Evolutionary conservation across 2,113 vertebrate species (phyloP), one percentile per base, ranked within the genome.

Genomic region (Oenanthe melanoleuca): DNA sequence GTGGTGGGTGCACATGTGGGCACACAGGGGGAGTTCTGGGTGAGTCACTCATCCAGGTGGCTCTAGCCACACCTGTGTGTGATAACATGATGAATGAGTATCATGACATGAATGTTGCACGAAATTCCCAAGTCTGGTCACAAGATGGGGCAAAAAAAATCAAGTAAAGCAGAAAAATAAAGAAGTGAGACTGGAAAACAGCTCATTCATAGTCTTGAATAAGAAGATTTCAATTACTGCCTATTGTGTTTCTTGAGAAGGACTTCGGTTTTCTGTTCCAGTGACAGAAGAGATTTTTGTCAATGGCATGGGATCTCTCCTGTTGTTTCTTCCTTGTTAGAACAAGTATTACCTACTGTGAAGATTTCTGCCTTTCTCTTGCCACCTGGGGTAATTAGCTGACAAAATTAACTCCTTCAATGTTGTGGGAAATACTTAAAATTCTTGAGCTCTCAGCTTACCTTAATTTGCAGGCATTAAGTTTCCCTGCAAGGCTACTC

Each of bases 21-120:
- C 29, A 29, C 6, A 16, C n/a, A 11, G 14, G 31, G 18, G 16
- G 9, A 29, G 21, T 67, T 77, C n/a, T 19, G 38, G 14, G 26
- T 1, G 0, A 52, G 34, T 86, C 25, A 2, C 6, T 86, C 31
- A 31, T 72, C 26, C 31, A 44, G 26, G 5, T 60, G 5, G 40
- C 34, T 89, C 69, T 1, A 22, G 57, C 69, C 45, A 49, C 12
- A 8, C 18, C 6, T 6, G 0, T 42, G 4, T 64, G 55, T 56
- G 33, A 22, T 88, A 17, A 14, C 11, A 12, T 19, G 13, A 44
- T 42, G 34, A 45, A 6, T 24, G 12, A 66, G 3, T 80, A 22
- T 42, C 21, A 4, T 9, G 2, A 23, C 0, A 0, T 23, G 50
- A 57, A 52, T 53, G 19, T 34, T 0, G 0, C 2, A 11, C 6